Percentiles rank a stretch among this genome's conserved stretches.
phyloP scores from a whole-genome alignment of 2,888 invertebrate species.

The Galeopsomyia nigrocyanea region DNA sequence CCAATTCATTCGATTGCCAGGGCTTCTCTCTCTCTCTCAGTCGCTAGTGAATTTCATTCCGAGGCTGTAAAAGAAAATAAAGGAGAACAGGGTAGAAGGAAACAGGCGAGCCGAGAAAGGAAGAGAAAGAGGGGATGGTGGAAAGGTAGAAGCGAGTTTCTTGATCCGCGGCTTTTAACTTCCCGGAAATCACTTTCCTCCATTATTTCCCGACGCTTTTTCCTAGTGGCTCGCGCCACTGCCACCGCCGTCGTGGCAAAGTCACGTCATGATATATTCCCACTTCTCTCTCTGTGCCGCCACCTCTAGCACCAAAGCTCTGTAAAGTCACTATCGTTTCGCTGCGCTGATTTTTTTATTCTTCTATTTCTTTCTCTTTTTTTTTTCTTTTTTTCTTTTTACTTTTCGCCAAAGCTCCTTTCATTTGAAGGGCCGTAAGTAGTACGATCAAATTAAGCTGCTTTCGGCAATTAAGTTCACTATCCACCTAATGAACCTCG shows the following conservation, averaged over 20 bases:
- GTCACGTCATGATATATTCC: constrained; percentile 46
- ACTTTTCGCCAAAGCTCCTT: constrained; percentile 12
- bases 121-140: constrained; percentile 21
- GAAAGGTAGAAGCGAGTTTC: constrained; percentile 54
- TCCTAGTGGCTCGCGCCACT: constrained; percentile 29
- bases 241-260: no score
- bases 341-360: constrained; percentile 1
- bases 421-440: constrained; percentile 22
- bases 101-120: not conserved
- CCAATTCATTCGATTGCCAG: constrained; percentile 43
- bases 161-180: constrained; percentile 66
- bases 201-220: constrained; percentile 62
- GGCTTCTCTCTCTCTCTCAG: constrained; percentile 13
- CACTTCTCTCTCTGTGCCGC: constrained; percentile 26
- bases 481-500: no score
- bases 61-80: constrained; percentile 43
- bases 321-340: constrained; percentile 21
- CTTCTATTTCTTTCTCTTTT: not conserved
- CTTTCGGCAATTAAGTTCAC: not conserved
- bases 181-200: constrained; percentile 67
- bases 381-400: not conserved
- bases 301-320: constrained; percentile 22
- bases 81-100: constrained; percentile 7
- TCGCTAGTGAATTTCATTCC: constrained; percentile 40
- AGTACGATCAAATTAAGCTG: constrained; percentile 26